Evolutionary conservation across 2,888 invertebrate genomes (phyloP).

Genomic region (Lasioglossum oenotherae): DNA sequence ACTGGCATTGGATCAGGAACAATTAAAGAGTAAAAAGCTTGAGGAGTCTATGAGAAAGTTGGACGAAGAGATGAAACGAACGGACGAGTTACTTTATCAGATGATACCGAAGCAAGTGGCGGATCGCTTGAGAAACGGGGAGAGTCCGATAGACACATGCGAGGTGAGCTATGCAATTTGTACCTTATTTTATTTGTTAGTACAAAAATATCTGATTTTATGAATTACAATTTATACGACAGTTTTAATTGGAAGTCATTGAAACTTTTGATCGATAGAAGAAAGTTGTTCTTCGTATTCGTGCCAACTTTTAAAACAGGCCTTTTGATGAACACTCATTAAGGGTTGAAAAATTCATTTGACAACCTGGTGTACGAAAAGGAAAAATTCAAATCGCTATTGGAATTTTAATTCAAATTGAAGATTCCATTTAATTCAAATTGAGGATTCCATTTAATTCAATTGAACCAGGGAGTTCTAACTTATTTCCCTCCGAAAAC

Average conservation of each 20-base stretch:
- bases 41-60: conserved; percentile 98
- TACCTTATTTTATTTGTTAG: background rate
- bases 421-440: background rate
- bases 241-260: background rate
- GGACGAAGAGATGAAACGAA: conserved; percentile 97
- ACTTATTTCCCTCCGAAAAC: too few relatives aligned
- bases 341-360: background rate
- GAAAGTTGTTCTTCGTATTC: background rate
- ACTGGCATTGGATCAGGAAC: conserved; percentile 97
- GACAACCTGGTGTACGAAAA: background rate
- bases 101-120: conserved; percentile 99
- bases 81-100: conserved; percentile 97
- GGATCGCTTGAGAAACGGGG: conserved; percentile 96
- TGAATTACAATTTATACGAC: background rate
- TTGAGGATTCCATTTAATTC: background rate
- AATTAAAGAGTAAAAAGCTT: conserved; percentile 97
- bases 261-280: background rate
- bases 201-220: background rate
- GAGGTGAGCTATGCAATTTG: conserved; percentile 89
- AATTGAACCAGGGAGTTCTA: too few relatives aligned
- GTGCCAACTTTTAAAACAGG: background rate
- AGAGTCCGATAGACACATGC: conserved; percentile 97
- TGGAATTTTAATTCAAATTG: background rate
- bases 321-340: background rate
- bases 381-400: background rate